phyloP scores from a whole-genome alignment of 2,797 vertebrate species.

The Rhodeus uyekii region DNA sequence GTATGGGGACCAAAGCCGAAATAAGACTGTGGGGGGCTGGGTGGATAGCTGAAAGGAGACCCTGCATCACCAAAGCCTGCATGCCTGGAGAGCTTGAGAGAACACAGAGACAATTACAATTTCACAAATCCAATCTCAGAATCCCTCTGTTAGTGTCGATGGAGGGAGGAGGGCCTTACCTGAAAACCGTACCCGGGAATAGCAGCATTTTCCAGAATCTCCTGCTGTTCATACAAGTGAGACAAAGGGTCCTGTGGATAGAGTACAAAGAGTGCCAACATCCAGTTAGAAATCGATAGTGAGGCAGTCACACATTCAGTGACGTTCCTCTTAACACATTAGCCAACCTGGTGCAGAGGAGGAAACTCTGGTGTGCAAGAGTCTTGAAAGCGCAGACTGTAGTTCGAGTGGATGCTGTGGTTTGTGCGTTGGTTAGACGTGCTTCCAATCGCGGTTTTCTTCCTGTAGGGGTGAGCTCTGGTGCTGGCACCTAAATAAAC shows the following conservation, averaged over 20 bases:
- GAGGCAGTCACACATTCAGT: not conserved
- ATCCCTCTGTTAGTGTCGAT: not conserved
- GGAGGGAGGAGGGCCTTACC: conserved; percentile 59
- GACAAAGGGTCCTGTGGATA: conserved; percentile 68
- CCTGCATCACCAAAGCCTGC: conserved; percentile 70
- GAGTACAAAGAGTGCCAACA: not conserved
- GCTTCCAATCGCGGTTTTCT: conserved; percentile 76
- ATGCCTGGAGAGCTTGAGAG: conserved; percentile 53
- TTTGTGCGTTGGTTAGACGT: conserved; percentile 71
- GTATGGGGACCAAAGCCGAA: conserved; percentile 76
- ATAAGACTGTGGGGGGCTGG: conserved; percentile 78
- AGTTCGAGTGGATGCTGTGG: conserved; percentile 69
- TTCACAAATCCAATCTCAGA: not conserved
- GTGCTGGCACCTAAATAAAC: conserved; percentile 66
- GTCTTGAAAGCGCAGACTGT: conserved; percentile 78
- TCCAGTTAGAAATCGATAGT: not conserved
- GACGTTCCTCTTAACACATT: not conserved
- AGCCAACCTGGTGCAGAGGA: conserved; percentile 73
- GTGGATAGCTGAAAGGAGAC: conserved; percentile 66
- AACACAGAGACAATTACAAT: not conserved
- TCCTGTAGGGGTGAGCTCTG: conserved; percentile 80
- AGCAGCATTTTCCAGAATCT: conserved; percentile 67
- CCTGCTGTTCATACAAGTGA: conserved; percentile 76
- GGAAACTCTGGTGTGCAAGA: conserved; percentile 79
- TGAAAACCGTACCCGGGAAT: conserved; percentile 72